These are phyloP conservation scores for Drosophila borealis DNA, from an alignment of 2,888 invertebrate species.

Conservation along the genomic window DNA sequence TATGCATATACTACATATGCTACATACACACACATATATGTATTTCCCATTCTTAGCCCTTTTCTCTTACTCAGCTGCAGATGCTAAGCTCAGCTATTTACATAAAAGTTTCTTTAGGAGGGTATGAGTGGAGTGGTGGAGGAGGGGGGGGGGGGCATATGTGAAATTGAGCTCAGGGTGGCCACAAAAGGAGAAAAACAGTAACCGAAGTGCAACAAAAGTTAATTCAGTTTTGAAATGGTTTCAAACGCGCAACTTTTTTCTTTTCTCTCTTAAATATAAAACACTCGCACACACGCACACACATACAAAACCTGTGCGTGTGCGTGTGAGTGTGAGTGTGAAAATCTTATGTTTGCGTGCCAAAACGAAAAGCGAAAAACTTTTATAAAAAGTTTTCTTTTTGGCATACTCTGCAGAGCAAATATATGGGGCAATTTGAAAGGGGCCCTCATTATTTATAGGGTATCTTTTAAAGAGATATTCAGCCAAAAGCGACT, in stretches of 20 bases:
- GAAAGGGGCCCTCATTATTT: background rate
- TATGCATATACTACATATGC: background rate
- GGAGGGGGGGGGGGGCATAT: slow-evolving; percentile 28
- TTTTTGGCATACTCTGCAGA: slow-evolving; percentile 27
- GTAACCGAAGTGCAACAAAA: slow-evolving; percentile 70
- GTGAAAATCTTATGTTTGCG: slow-evolving; percentile 57
- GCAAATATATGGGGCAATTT: background rate
- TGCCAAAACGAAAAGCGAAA: slow-evolving; percentile 49
- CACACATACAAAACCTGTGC: slow-evolving; percentile 1
- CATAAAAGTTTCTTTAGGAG: slow-evolving; percentile 33
- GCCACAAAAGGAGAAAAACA: slow-evolving; percentile 33
- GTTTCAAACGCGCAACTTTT: slow-evolving; percentile 58
- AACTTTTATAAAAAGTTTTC: slow-evolving; percentile 56
- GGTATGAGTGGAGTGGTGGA: too few species aligned
- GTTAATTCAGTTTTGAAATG: slow-evolving; percentile 73
- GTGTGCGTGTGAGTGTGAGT: slow-evolving; percentile 36
- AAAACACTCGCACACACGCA: slow-evolving; percentile 20
- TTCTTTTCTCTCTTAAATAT: slow-evolving; percentile 17
- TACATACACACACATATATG: background rate
- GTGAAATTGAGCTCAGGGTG: slow-evolving; percentile 29
- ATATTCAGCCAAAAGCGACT: background rate
- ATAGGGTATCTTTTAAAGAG: background rate
- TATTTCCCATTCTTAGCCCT: background rate
- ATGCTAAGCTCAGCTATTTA: slow-evolving; percentile 20
- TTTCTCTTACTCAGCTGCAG: background rate